Evolutionary conservation across 2,888 invertebrate species (phyloP).

Genomic region (Lydus trimaculatus): DNA sequence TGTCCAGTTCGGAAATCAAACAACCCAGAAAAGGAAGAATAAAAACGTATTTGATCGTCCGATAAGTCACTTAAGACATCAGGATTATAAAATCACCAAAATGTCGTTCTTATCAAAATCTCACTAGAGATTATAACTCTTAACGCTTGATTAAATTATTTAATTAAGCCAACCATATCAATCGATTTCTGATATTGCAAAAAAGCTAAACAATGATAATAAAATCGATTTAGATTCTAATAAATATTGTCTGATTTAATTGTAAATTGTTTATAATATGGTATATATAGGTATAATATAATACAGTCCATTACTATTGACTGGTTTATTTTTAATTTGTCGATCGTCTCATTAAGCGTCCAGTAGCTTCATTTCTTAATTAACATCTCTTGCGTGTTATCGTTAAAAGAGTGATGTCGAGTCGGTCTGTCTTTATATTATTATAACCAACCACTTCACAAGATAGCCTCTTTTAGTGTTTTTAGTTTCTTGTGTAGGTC

Average conservation of each 20-base stretch:
- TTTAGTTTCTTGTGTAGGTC: slow-evolving; percentile 52
- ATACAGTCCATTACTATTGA: slow-evolving; percentile 14
- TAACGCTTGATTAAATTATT: slow-evolving; percentile 13
- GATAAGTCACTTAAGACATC: background rate
- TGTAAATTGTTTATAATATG: background rate
- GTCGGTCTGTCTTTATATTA: slow-evolving; percentile 49
- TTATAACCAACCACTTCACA: slow-evolving; percentile 47
- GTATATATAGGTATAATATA: background rate
- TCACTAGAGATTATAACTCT: background rate
- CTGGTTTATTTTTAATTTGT: slow-evolving; percentile 51
- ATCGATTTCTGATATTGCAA: background rate
- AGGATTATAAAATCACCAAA: background rate
- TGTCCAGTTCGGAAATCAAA: background rate
- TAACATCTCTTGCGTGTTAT: slow-evolving; percentile 60
- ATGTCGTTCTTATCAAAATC: background rate
- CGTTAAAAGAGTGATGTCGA: slow-evolving; percentile 52
- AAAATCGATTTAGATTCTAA: background rate
- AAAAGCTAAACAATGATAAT: background rate
- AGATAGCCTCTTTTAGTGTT: slow-evolving; percentile 55
- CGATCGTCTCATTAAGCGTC: slow-evolving; percentile 57
- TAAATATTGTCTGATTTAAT: background rate
- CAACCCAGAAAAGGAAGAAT: too few species aligned
- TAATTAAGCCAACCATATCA: slow-evolving; percentile 9
- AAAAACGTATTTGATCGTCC: background rate
- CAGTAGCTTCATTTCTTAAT: slow-evolving; percentile 61